Percentiles rank a stretch among this genome's conserved stretches.
Conservation (phyloP, 2,113 vertebrate species). For the Psophia crepitans region DNA sequence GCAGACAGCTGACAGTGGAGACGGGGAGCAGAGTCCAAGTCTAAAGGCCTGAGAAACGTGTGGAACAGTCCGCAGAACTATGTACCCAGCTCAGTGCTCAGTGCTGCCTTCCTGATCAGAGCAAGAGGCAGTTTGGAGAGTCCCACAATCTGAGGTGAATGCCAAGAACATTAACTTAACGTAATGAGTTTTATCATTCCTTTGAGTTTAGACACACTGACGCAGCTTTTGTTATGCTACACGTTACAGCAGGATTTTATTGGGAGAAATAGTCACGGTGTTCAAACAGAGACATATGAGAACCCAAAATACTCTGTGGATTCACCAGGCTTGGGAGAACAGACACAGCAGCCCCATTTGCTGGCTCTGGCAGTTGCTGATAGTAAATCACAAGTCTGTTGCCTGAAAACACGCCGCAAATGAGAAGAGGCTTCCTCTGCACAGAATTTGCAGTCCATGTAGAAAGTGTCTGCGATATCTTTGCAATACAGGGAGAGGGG, state of each 20-base stretch:
- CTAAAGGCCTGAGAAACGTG: not conserved
- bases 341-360: not conserved
- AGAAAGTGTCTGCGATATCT: not conserved
- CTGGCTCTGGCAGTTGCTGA: not conserved
- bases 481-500: not conserved
- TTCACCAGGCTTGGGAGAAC: not conserved
- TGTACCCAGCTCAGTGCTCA: not conserved
- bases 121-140: not conserved
- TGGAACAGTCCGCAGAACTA: not conserved
- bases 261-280: not conserved
- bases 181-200: not conserved
- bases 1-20: not conserved
- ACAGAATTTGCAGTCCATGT: not conserved
- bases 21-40: not conserved
- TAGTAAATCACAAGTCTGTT: conserved; percentile 35
- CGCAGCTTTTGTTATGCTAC: not conserved
- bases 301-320: not conserved
- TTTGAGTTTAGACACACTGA: not conserved
- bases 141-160: not conserved
- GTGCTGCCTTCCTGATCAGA: not conserved
- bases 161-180: not conserved
- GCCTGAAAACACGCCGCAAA: not conserved
- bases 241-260: not conserved
- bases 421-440: not conserved
- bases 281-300: conserved; percentile 11